phyloP scores from a whole-genome alignment of 2,113 vertebrate genomes.

The Anoura caudifer region DNA sequence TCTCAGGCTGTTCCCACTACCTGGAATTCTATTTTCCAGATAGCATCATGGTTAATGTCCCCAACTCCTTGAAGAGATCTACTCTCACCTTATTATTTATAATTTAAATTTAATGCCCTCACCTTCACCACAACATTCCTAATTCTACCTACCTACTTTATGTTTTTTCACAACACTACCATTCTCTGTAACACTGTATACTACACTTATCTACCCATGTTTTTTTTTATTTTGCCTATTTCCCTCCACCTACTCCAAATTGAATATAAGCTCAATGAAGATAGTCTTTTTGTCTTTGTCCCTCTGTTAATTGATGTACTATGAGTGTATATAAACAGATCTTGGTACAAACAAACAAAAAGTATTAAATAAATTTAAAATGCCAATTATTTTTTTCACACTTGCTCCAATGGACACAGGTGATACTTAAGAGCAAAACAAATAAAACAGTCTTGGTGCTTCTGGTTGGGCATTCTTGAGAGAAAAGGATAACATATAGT shows the following conservation, averaged over 20 bases:
- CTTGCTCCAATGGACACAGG: background rate
- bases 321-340: background rate
- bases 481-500: background rate
- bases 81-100: background rate
- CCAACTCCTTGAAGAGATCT: background rate
- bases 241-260: background rate
- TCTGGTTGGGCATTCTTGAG: background rate
- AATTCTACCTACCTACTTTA: background rate
- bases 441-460: background rate
- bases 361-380: background rate
- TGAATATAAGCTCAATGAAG: background rate
- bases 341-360: background rate
- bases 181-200: background rate
- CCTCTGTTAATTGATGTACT: background rate
- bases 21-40: background rate
- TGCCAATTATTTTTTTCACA: background rate
- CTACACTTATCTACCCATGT: background rate
- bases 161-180: background rate
- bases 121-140: background rate
- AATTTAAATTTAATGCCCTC: background rate
- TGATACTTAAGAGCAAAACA: background rate
- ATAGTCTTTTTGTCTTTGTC: background rate
- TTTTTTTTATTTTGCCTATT: background rate
- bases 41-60: accelerated
- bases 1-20: background rate